A percentile compares a stretch with the other conserved stretches of the same genome.
Evolutionary conservation across 2,888 invertebrate species (phyloP).

Genomic region (Diaprepes abbreviatus): DNA sequence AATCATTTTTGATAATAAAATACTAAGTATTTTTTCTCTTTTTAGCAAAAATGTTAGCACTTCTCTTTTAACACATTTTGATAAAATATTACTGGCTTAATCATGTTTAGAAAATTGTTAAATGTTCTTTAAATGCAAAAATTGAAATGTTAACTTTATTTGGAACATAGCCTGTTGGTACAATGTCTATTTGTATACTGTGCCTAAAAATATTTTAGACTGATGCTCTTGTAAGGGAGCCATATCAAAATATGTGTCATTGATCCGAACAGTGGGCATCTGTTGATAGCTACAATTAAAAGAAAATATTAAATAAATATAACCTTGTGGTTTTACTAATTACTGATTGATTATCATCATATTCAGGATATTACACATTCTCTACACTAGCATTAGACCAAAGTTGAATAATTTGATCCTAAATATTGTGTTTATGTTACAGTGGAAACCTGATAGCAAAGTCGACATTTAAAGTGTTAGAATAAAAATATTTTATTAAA

Average conservation of each 20-base stretch:
- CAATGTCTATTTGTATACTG: conserved; percentile 62
- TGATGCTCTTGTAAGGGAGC: conserved; percentile 52
- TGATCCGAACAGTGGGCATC: conserved; percentile 67
- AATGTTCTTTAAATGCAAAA: conserved; percentile 30
- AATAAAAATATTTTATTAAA: no score
- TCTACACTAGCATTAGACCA: no score
- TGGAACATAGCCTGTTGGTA: conserved; percentile 61
- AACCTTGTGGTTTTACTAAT: conserved; percentile 9
- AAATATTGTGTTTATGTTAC: no score
- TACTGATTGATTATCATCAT: no score
- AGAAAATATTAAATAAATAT: conserved; percentile 13
- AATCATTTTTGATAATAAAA: no score
- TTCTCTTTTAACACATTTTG: conserved; percentile 17
- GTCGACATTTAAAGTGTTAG: no score
- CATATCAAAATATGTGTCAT: conserved; percentile 50
- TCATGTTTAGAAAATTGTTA: conserved; percentile 39
- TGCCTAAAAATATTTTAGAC: conserved; percentile 65
- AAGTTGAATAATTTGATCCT: no score
- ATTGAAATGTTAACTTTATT: conserved; percentile 45
- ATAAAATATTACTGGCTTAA: conserved; percentile 14
- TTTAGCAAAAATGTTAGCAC: conserved; percentile 14
- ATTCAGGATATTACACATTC: no score
- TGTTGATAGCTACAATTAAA: conserved; percentile 64
- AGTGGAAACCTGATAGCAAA: no score
- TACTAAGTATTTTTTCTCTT: no score